Evolutionary conservation across 2,113 vertebrate species (phyloP), one percentile per base, ranked within the genome.

Genomic region (Scophthalmus maximus): DNA sequence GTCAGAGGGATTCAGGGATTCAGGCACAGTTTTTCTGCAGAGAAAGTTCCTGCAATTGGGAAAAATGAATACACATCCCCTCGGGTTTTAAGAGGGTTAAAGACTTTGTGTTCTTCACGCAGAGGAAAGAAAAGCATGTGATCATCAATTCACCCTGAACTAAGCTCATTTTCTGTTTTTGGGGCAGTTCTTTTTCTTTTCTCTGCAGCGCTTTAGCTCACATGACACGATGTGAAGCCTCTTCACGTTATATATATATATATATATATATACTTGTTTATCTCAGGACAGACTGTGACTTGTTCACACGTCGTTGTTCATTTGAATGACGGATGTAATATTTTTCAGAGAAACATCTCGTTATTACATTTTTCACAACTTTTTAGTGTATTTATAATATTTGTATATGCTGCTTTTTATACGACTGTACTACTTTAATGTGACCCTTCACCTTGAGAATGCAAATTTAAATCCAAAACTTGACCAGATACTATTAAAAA

Each of bases 1-100:
- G 61, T 69, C 70, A 49, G n/a, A 81, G 59, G 67, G 76, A 81
- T 80, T 69, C 78, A 62, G 82, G n/a, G n/a, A n/a, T n/a, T n/a
- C n/a, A n/a, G n/a, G n/a, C 57, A 76, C 59, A 6, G 25, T 74
- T 69, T 42, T 58, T 57, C 76, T 76, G 82, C 73, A 79, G 67
- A 76, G 64, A 5, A 52, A n/a, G n/a, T n/a, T n/a, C 23, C 55
- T 55, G 9, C 4, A 12, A 62, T 56, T 29, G 34, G 44, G 67
- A 62, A 14, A 12, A 80, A 23, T 18, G 30, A 62, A n/a, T n/a
- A n/a, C n/a, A n/a, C n/a, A n/a, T 57, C 20, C 17, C 3, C 53
- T 38, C 22, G 3, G 3, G n/a, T n/a, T 61, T 51, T 59, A 12
- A 40, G n/a, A 20, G 26, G 34, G 46, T 42, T 38, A 46, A n/a